Base-by-base conservation (phyloP, 2,797 vertebrate genomes). In the Pseudochromis fuscus region DNA sequence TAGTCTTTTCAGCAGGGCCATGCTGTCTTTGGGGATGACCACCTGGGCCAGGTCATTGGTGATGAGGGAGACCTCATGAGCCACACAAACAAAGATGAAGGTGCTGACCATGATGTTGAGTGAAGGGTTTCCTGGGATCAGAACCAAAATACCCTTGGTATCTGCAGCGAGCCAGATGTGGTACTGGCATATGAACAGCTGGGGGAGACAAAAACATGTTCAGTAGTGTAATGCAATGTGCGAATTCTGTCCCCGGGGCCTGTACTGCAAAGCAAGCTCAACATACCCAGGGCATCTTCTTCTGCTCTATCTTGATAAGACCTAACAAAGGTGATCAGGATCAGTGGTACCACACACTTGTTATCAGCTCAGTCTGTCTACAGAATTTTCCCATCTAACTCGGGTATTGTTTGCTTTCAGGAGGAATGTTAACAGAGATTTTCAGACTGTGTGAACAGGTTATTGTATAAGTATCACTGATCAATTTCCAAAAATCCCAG, bases 181-280 rank as follows among this genome's bases (percentile, higher is more conserved):
- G 86, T 99, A 99, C 56, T 99, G 98, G 87, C 98, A 99, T 76
- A 99, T 99, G 84, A 99, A 99, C 33, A 99, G 96, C 98, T 99
- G 77, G 66, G 56, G 71, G 82, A 92, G 70, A 62, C 77, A 87
- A 69, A 35, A 53, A 13, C 40, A 27, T 23, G 7, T 21, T 46
- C 2, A 67, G 2, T 9, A 3, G 3, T 3, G 1, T 10, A 8
- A 61, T 35, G 4, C 23, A 8, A 35, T 44, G 12, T 42, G 45
- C 31, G 2, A 1, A 45, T 18, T 35, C 15, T 19, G 0, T 28
- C 19, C 50, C 13, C 11, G 23, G 23, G 28, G 23, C n/a, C n/a
- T n/a, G n/a, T n/a, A n/a, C n/a, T n/a, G n/a, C n/a, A n/a, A n/a
- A n/a, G n/a, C n/a, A n/a, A n/a, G n/a, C n/a, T n/a, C n/a, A n/a